These are phyloP conservation scores for Lepidiolamprologus cunningtoni DNA, from an alignment of 2,113 vertebrate species.

Conservation along the genomic window DNA sequence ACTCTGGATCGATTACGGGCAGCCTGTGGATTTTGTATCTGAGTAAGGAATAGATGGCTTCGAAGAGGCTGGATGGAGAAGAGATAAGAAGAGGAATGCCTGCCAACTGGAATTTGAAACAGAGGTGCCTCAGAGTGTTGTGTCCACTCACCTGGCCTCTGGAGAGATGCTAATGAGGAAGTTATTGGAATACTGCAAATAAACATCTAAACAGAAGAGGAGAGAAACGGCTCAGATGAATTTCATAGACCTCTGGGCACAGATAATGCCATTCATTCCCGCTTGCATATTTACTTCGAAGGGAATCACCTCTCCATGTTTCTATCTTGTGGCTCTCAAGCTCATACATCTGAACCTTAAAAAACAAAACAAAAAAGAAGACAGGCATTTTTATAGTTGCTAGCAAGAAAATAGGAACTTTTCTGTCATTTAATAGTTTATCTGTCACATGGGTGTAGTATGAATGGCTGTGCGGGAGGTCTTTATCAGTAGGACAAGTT, in stretches of 20 bases:
- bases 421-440: background rate
- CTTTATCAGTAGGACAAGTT: background rate
- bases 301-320: conserved; percentile 90
- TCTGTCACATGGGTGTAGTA: background rate
- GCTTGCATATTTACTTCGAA: conserved; percentile 58
- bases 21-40: conserved; percentile 95
- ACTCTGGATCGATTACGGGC: conserved; percentile 87
- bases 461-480: background rate
- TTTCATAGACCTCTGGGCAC: background rate
- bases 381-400: background rate
- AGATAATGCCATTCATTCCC: background rate
- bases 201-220: conserved; percentile 76
- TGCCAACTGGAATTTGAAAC: background rate
- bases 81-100: background rate
- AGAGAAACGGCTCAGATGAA: background rate
- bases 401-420: background rate
- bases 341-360: conserved; percentile 93
- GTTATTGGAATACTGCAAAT: conserved; percentile 80
- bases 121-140: background rate
- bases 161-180: conserved; percentile 86
- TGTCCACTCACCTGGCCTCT: conserved; percentile 74
- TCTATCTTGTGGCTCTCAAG: conserved; percentile 96
- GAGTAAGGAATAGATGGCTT: conserved; percentile 87
- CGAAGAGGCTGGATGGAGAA: conserved; percentile 78
- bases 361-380: background rate